These are phyloP conservation scores for Takifugu ocellatus DNA, from an alignment of 2,797 vertebrate genomes.

Conservation along the genomic window DNA sequence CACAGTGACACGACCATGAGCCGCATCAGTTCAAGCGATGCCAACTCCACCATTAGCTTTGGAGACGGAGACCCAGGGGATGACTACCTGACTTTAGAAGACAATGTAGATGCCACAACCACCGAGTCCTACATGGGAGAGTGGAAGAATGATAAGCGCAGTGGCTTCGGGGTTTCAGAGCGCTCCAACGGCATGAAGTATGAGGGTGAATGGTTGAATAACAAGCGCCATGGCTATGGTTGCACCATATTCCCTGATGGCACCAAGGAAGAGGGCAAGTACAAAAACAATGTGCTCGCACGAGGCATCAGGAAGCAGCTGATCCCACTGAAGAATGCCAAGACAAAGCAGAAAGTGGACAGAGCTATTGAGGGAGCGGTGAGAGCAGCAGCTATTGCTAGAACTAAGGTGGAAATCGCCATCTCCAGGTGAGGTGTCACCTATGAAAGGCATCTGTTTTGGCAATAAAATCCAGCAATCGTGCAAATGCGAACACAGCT, in stretches of 20 bases:
- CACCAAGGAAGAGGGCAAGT: too few relatives aligned
- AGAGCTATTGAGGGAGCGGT: constrained; percentile 89
- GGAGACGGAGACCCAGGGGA: constrained; percentile 83
- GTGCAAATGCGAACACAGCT: too few relatives aligned
- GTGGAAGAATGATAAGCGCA: constrained; percentile 95
- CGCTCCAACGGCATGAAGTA: constrained; percentile 96
- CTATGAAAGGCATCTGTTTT: background rate
- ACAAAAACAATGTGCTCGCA: too few relatives aligned
- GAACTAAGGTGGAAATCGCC: constrained; percentile 96
- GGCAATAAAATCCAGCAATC: too few relatives aligned
- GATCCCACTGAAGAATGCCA: constrained; percentile 90
- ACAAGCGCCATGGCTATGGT: too few relatives aligned
- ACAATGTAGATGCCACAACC: constrained; percentile 93
- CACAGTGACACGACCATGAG: constrained; percentile 91
- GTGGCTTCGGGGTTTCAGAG: constrained; percentile 90
- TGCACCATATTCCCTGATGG: too few relatives aligned
- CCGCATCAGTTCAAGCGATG: constrained; percentile 93
- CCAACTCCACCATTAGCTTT: constrained; percentile 92
- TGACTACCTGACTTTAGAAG: constrained; percentile 84
- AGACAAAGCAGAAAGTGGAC: constrained; percentile 95
- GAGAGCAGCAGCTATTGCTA: constrained; percentile 88
- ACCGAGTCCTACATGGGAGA: constrained; percentile 94
- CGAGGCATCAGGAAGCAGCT: constrained; percentile 91
- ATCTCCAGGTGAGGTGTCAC: constrained; percentile 83
- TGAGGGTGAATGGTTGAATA: constrained; percentile 93